phyloP scores from a whole-genome alignment of 2,113 vertebrate species.

The Entomyzon cyanotis region DNA sequence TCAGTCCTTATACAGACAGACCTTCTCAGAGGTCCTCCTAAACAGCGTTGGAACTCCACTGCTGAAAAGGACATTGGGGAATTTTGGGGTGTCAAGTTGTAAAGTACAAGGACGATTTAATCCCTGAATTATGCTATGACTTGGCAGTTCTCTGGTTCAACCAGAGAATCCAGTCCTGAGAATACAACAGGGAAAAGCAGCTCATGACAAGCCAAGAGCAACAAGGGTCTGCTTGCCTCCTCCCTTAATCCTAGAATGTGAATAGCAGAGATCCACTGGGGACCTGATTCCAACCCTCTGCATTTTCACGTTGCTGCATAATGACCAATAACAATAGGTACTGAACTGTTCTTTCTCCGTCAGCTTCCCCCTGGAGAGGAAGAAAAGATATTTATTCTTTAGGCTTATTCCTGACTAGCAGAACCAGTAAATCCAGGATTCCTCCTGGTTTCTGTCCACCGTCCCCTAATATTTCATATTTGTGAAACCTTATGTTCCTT shows the following conservation, averaged over 20 bases:
- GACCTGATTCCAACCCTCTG: not conserved
- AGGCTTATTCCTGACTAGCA: not conserved
- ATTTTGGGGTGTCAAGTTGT: not conserved
- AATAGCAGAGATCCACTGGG: not conserved
- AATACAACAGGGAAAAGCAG: not conserved
- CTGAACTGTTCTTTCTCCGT: not conserved
- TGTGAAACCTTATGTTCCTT: not conserved
- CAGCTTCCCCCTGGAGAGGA: rapidly evolving
- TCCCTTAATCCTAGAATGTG: not conserved
- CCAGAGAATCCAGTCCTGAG: not conserved
- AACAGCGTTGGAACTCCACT: not conserved
- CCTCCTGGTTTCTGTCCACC: not conserved
- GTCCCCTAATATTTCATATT: not conserved
- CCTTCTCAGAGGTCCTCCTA: not conserved
- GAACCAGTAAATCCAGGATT: not conserved
- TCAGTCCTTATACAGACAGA: not conserved
- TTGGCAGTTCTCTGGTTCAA: not conserved
- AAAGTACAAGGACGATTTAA: not conserved
- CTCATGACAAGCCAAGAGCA: not conserved
- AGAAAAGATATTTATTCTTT: not conserved
- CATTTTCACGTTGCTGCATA: not conserved
- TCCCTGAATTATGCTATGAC: not conserved
- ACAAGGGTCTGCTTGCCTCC: not conserved
- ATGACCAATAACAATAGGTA: not conserved
- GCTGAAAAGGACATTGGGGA: not conserved